Evolutionary conservation across 1,140 invertebrate genomes (phyloP).

Genomic region (Caerostris extrusa): DNA sequence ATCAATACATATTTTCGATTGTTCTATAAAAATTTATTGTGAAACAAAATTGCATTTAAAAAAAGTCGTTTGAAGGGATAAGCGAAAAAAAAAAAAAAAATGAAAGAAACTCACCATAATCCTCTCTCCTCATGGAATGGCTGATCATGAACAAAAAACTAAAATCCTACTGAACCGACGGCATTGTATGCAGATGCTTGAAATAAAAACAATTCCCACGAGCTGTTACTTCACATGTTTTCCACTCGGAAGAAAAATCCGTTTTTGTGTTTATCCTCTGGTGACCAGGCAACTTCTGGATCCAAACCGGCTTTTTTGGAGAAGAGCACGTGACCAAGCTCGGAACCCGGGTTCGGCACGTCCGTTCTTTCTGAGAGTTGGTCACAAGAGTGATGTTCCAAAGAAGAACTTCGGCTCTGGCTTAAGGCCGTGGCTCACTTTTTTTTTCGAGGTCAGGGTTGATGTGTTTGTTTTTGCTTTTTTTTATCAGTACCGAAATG

Average conservation of each 20-base stretch:
- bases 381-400: background rate
- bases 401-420: background rate
- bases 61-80: background rate
- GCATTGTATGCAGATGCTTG: background rate
- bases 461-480: background rate
- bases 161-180: background rate
- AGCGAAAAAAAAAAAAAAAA: background rate
- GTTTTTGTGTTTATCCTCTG: too few relatives aligned
- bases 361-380: background rate
- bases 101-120: conserved; percentile 55
- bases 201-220: background rate
- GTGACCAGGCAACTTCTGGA: background rate
- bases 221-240: background rate
- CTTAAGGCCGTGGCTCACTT: background rate
- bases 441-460: conserved; percentile 42
- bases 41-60: background rate
- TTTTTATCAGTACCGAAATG: background rate
- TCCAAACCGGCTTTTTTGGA: conserved; percentile 18
- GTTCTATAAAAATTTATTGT: too few relatives aligned
- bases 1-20: too few relatives aligned
- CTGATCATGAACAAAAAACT: background rate
- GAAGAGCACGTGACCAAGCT: conserved; percentile 19
- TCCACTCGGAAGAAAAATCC: background rate
- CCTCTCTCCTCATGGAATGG: conserved; percentile 65
- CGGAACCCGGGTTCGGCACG: background rate